Conservation (phyloP, 2,113 vertebrate genomes). For the Pelmatolapia mariae region DNA sequence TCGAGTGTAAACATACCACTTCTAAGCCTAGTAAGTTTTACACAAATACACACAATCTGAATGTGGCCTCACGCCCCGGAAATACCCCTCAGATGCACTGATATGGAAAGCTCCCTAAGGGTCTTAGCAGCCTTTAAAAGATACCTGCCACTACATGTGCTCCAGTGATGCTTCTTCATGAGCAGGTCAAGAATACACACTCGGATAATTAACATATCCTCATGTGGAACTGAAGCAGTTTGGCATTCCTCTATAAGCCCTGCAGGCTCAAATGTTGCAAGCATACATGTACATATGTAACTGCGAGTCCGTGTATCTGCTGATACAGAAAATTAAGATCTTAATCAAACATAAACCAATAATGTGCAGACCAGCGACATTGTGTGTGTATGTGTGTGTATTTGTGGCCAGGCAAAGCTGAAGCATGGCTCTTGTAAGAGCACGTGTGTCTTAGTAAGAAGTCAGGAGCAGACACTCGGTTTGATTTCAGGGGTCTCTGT, state of each 20-base stretch:
- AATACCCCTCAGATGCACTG: conserved; percentile 7
- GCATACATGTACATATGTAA: neutral
- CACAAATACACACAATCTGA: neutral
- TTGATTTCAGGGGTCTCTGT: neutral
- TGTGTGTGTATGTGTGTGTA: neutral
- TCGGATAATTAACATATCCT: neutral
- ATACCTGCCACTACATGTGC: conserved; percentile 25
- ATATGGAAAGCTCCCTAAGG: conserved; percentile 23
- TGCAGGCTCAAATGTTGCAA: neutral
- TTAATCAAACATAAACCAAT: neutral
- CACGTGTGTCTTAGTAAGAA: neutral
- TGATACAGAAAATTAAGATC: neutral
- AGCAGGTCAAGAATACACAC: neutral
- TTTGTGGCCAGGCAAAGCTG: conserved; percentile 13
- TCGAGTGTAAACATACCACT: neutral
- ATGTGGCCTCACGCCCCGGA: neutral
- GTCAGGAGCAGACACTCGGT: conserved; percentile 12
- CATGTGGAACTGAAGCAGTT: neutral
- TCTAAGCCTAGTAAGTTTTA: neutral
- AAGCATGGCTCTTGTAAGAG: neutral
- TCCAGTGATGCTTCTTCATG: neutral
- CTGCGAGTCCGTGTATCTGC: neutral
- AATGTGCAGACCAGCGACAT: neutral
- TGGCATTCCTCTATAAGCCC: neutral
- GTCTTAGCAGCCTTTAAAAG: conserved; percentile 22